Evolutionary conservation across 2,797 vertebrate species (phyloP), one percentile per base, ranked within the genome.

Genomic region (Intellagama lesueurii): DNA sequence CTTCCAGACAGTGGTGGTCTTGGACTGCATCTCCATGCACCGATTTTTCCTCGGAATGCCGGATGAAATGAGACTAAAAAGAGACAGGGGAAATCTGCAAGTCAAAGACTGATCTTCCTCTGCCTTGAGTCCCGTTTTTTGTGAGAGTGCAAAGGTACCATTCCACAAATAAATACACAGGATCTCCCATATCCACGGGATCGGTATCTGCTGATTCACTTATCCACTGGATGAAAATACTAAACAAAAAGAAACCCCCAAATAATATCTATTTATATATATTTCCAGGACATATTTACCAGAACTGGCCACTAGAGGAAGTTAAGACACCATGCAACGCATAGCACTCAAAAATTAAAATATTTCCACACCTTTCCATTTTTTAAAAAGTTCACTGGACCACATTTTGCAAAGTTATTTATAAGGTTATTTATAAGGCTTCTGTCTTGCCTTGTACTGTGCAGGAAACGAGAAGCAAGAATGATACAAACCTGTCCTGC

Each of bases 1-100:
- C 68, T 96, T 95, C 96, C 96, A 97, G 70, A 89, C 64, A 0
- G 76, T 47, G 3, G 85, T 28, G 80, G 60, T 24, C 56, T 3
- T 75, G 14, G 89, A 52, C 4, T 30, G 66, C 30, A 79, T 47
- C 68, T 60, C 66, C 28, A 11, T 3, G 4, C 12, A 66, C 17
- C 16, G 78, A 24, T 22, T 40, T 44, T 68, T 81, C n/a, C 83
- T 89, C n/a, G 80, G 24, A 49, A 30, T 4, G 70, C 26, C 9
- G 12, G 56, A 1, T 12, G 81, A 69, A 28, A 16, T 2, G 16
- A 69, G 9, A 4, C 86, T 90, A 80, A 66, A 82, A 32, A 86
- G 19, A 88, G 47, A 14, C 49, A 9, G 56, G 16, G 16, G 11
- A 85, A 47, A 47, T 35, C 5, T 22, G 47, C 28, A 76, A 69